Base-by-base conservation (phyloP, 2,888 invertebrate species). In the Tetheella fluctuosa region DNA sequence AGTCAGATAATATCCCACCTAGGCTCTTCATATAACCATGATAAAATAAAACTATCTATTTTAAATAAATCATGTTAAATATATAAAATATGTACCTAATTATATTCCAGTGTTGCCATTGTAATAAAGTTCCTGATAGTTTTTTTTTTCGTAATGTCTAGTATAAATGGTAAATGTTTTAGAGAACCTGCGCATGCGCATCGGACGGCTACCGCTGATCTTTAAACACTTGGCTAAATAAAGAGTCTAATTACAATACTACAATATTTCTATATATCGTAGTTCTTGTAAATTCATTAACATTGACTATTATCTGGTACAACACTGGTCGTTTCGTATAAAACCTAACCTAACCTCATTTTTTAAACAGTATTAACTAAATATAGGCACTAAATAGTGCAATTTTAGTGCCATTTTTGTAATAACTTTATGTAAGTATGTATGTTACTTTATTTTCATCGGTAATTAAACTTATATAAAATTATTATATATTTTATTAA, bases 41-140 rank as follows among this genome's bases (percentile, higher is more conserved):
- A 3, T 39, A 6, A n/a, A 7, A 34, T 4, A 25, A 25, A 34
- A 7, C 34, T n/a, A n/a, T 34, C 34, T 34, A 7, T 34, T 10
- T 34, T 34, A 34, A 34, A 34, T n/a, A 42, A 42, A 42, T 17
- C 17, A 42, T 42, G 42, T 42, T 42, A 17, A 7, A 42, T 39
- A 42, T 42, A 42, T 15, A 4, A 17, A 42, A 1, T 12, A 17
- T 6, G 15, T 17, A 7, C 6, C 6, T 17, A 7, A n/a, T 17
- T 17, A 4, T n/a, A n/a, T 3, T 0, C 39, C 4, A n/a, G 48
- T 48, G 48, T 48, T 48, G 10, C 20, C 48, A 48, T 10, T 48
- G 48, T 48, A 48, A 48, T 48, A 20, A 39, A 39, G n/a, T 39
- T 39, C 39, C 39, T n/a, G 39, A 39, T 39, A n/a, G 39, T n/a